Evolutionary conservation across 2,113 vertebrate species (phyloP).

Genomic region (Neoarius graeffei): DNA sequence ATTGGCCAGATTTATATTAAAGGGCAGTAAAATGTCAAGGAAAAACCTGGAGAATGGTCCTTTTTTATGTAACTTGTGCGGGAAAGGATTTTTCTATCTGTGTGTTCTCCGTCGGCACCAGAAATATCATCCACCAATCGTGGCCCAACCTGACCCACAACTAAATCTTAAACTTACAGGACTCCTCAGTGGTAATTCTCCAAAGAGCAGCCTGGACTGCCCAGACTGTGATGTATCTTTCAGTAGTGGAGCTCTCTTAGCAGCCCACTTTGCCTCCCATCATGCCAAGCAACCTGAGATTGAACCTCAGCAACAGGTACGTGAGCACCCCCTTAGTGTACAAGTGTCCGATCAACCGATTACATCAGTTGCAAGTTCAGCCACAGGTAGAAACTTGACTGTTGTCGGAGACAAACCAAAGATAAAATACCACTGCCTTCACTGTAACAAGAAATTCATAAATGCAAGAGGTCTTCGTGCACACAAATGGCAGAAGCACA

Average conservation of each 20-base stretch:
- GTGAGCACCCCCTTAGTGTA: neutral
- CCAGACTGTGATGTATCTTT: constrained; percentile 59
- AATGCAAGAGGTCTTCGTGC: constrained; percentile 70
- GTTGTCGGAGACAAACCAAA: constrained; percentile 37
- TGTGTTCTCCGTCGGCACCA: constrained; percentile 69
- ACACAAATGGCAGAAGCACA: constrained; percentile 74
- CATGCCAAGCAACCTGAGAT: constrained; percentile 44
- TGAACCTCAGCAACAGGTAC: neutral
- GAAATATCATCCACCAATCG: constrained; percentile 59
- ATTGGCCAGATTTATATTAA: constrained; percentile 55
- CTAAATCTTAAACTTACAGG: neutral
- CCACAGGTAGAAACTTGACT: neutral
- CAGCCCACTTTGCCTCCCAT: constrained; percentile 51
- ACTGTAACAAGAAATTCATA: constrained; percentile 67
- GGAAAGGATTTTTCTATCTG: constrained; percentile 71
- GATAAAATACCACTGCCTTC: constrained; percentile 60
- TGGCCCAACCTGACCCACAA: constrained; percentile 18
- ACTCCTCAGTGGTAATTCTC: neutral
- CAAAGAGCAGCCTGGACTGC: constrained; percentile 41
- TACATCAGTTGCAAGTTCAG: constrained; percentile 2
- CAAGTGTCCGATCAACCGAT: neutral
- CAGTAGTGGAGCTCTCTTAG: constrained; percentile 50
- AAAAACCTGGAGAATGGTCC: constrained; percentile 57
- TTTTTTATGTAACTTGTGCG: constrained; percentile 67
- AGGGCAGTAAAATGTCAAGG: constrained; percentile 52